Conservation (phyloP, 2,888 invertebrate species). For the Tipula unca region DNA sequence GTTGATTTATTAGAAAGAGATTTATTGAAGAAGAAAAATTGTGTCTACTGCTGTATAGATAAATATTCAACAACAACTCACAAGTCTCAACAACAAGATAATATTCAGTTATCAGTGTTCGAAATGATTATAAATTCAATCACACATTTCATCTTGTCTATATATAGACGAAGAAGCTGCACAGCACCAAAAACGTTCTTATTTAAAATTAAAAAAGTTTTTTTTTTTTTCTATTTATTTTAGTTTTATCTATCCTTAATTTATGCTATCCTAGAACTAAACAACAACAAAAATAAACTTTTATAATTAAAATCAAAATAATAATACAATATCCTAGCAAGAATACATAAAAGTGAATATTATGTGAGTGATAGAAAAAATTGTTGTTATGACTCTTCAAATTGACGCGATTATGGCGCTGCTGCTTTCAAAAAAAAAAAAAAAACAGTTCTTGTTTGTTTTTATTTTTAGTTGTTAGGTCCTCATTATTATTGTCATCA, state of each 20-base stretch:
- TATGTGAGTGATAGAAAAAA: background rate
- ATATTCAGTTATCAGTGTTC: background rate
- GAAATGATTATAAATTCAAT: background rate
- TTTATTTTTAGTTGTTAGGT: background rate
- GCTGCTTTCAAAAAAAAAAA: background rate
- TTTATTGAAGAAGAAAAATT: no score
- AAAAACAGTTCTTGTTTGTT: background rate
- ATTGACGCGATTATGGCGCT: background rate
- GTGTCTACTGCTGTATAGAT: no score
- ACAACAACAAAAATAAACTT: background rate
- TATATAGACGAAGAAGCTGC: background rate
- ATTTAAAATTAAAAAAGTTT: conserved; percentile 14
- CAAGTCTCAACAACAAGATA: no score
- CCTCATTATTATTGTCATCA: background rate
- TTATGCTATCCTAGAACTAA: background rate
- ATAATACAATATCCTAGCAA: background rate
- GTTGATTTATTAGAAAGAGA: no score
- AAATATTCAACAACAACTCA: no score
- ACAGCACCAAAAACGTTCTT: background rate
- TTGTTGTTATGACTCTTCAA: background rate
- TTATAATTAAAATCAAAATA: background rate
- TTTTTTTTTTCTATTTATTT: background rate
- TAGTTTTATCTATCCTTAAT: background rate
- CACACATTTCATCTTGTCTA: background rate
- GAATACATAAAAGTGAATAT: background rate